phyloP scores from a whole-genome alignment of 2,888 invertebrate species.

The Xestia c-nigrum region DNA sequence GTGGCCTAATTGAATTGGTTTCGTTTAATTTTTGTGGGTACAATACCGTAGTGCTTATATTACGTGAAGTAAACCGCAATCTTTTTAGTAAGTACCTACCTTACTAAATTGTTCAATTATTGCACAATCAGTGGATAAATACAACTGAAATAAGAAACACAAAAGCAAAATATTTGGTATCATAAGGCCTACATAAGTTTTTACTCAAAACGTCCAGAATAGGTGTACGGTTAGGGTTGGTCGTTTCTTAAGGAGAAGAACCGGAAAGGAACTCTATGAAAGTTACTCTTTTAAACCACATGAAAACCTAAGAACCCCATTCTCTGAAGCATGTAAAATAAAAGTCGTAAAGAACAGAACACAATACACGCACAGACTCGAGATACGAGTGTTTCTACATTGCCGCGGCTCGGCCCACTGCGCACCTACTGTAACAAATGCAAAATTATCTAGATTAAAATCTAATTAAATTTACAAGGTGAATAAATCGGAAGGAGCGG shows the following conservation, averaged over 20 bases:
- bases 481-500: slow-evolving; percentile 42
- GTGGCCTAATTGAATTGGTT: background rate
- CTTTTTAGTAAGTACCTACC: background rate
- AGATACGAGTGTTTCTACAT: slow-evolving; percentile 19
- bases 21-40: background rate
- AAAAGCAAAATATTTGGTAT: background rate
- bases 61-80: background rate
- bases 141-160: background rate
- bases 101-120: background rate
- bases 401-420: background rate
- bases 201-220: no score
- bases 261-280: background rate
- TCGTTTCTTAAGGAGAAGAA: no score
- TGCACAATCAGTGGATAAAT: background rate
- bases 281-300: background rate
- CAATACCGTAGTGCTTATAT: background rate
- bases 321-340: slow-evolving; percentile 7
- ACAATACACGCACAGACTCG: slow-evolving; percentile 19
- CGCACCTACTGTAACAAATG: slow-evolving; percentile 22
- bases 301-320: background rate
- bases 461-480: slow-evolving; percentile 47
- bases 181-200: no score
- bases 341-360: slow-evolving; percentile 31
- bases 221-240: no score
- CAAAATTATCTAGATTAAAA: slow-evolving; percentile 56